Conservation (phyloP, 2,113 vertebrate genomes). For the Zosterops hypoxanthus region DNA sequence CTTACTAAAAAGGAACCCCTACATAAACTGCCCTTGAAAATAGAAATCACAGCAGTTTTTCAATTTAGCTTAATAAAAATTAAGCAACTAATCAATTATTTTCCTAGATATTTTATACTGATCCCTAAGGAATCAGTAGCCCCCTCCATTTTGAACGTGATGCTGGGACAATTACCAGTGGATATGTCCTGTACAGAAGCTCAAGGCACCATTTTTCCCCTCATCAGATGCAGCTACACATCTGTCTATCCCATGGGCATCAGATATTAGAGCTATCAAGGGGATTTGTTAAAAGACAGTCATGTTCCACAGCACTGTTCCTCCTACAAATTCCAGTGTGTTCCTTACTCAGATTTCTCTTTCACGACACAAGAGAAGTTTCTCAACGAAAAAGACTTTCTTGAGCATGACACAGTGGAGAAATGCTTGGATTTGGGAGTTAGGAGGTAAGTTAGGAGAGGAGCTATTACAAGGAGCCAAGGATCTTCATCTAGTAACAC, state of each 20-base stretch:
- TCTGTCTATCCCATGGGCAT: neutral
- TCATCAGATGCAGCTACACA: neutral
- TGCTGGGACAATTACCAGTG: neutral
- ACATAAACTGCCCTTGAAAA: neutral
- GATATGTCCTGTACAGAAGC: neutral
- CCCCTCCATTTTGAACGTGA: neutral
- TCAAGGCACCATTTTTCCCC: neutral
- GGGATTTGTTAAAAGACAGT: neutral
- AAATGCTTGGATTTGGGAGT: neutral
- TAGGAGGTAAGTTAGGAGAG: neutral
- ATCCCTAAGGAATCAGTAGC: neutral
- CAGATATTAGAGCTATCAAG: neutral
- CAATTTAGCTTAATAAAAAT: neutral
- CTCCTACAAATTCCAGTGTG: neutral
- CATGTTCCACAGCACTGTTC: neutral
- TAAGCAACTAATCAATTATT: neutral
- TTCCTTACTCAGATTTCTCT: neutral
- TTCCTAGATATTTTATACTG: neutral
- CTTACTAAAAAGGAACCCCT: neutral
- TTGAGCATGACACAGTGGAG: neutral
- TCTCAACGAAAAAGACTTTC: neutral
- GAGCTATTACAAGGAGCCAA: neutral
- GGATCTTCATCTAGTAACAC: neutral
- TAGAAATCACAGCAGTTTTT: neutral
- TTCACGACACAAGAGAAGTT: neutral